A percentile compares a stretch with the other conserved stretches of the same genome.
Evolutionary conservation across 2,888 invertebrate species (phyloP).

Genomic region (Apamea anceps): DNA sequence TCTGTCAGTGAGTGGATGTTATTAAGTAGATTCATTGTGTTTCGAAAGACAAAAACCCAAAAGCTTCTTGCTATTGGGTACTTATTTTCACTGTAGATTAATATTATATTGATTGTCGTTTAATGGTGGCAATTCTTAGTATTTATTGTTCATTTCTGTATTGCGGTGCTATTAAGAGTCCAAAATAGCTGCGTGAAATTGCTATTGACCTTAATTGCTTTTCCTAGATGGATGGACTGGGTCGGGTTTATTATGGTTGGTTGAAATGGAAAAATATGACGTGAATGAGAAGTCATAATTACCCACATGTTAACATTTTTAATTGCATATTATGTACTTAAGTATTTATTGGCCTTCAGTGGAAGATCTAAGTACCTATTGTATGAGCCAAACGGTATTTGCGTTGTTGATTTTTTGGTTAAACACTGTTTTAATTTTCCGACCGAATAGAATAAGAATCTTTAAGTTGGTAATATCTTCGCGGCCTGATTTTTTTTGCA

Average conservation of each 20-base stretch:
- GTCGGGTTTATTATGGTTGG: background rate
- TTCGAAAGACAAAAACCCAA: conserved; percentile 43
- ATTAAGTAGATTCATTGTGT: background rate
- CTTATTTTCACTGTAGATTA: conserved; percentile 51
- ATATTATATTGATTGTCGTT: conserved; percentile 60
- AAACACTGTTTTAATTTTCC: background rate
- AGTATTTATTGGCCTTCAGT: background rate
- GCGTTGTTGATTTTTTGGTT: background rate
- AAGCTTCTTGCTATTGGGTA: conserved; percentile 2
- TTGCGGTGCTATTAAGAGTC: conserved; percentile 58
- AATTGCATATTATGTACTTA: background rate
- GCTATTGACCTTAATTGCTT: conserved; percentile 60
- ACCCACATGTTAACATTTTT: background rate
- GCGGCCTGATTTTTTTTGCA: no score
- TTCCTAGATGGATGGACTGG: conserved; percentile 44
- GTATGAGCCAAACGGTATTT: background rate
- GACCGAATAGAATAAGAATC: no score
- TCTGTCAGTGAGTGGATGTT: background rate
- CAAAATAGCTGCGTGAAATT: conserved; percentile 54
- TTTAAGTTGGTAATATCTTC: no score
- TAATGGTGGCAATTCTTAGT: conserved; percentile 64
- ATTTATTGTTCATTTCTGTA: conserved; percentile 65
- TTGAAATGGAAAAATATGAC: conserved; percentile 25
- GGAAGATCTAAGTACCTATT: background rate
- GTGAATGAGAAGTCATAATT: background rate